Percentiles rank a stretch among this genome's conserved stretches.
phyloP scores from a whole-genome alignment of 2,888 invertebrate genomes.

The Orchesella flavescens region DNA sequence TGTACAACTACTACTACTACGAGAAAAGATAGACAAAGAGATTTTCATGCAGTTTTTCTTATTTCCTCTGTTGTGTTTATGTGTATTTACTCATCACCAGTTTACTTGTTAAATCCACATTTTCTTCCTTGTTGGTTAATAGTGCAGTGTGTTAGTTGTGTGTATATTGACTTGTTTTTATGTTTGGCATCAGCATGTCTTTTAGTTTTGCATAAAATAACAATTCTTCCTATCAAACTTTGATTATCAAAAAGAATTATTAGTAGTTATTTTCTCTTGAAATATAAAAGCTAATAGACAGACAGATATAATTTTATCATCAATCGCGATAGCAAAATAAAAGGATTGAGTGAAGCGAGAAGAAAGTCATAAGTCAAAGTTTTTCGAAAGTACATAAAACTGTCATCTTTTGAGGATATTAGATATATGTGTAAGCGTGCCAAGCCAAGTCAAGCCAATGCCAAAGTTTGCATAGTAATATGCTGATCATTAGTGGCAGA shows the following conservation, averaged over 20 bases:
- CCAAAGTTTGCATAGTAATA: too few relatives aligned
- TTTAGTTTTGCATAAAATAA: background rate
- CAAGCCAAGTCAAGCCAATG: too few relatives aligned
- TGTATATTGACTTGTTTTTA: background rate
- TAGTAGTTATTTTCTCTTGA: background rate
- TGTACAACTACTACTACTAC: background rate
- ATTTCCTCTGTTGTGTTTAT: background rate
- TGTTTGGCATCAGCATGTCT: background rate
- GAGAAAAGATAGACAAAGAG: background rate
- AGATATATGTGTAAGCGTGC: too few relatives aligned
- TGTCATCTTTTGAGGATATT: too few relatives aligned
- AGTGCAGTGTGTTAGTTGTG: constrained; percentile 32
- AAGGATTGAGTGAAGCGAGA: too few relatives aligned
- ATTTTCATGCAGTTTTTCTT: background rate
- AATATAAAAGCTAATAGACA: background rate
- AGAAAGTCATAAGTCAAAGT: too few relatives aligned
- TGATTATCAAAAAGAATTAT: background rate
- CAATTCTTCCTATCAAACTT: background rate
- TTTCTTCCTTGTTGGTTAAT: constrained; percentile 33
- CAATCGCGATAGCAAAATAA: background rate
- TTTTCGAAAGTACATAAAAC: too few relatives aligned
- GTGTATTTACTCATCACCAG: constrained; percentile 7
- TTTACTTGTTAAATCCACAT: background rate
- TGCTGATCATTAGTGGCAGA: too few relatives aligned
- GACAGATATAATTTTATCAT: background rate